Percentiles rank a stretch among this genome's conserved stretches.
Conservation (phyloP, 2,113 vertebrate genomes). For the Brevimyrus niger region DNA sequence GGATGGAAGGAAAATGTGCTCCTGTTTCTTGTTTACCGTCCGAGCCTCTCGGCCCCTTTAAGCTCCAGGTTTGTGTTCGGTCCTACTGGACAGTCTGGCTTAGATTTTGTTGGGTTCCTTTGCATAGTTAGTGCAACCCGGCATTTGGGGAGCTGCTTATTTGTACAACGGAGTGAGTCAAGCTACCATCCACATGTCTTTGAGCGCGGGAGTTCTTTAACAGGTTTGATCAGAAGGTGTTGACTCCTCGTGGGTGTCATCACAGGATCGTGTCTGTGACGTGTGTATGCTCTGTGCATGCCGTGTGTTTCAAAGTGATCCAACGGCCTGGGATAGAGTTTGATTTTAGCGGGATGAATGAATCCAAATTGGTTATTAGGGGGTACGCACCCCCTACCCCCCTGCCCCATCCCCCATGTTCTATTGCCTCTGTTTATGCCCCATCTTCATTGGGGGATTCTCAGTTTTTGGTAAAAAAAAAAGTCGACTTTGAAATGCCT, state of each 20-base stretch:
- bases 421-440: not conserved
- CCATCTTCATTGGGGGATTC: not conserved
- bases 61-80: not conserved
- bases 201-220: not conserved
- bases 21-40: constrained; percentile 24
- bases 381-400: not conserved
- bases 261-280: not conserved
- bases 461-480: constrained; percentile 6
- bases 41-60: not conserved
- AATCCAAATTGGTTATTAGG: not conserved
- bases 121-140: not conserved
- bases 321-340: not conserved
- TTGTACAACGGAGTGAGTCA: not conserved
- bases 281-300: not conserved
- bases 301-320: not conserved
- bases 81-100: not conserved
- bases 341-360: not conserved
- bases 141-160: not conserved
- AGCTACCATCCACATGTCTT: not conserved
- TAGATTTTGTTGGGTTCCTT: not conserved
- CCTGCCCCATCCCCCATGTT: not conserved
- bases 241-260: not conserved
- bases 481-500: not conserved
- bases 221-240: not conserved
- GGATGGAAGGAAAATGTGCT: constrained; percentile 33